Base-by-base conservation (phyloP, 2,113 vertebrate species). In the Pavo muticus region DNA sequence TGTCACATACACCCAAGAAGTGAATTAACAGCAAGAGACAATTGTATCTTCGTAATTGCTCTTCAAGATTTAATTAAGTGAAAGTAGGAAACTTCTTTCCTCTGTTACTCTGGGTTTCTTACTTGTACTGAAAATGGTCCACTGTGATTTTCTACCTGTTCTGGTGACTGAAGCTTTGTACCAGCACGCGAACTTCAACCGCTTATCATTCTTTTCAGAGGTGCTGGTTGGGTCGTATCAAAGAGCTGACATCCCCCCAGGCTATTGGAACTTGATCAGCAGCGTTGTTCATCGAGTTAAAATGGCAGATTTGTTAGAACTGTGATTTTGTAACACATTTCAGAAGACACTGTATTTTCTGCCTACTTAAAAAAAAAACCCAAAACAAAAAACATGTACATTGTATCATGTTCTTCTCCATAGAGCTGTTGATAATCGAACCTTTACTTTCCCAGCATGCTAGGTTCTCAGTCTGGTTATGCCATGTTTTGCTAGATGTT, bases 181-280 rank as follows among this genome's bases (percentile, higher is more conserved):
- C 17, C 48, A 72, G 30, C 35, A 18, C 15, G 61, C 47, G 78
- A 83, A 73, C 40, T 87, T 83, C 35, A 85, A 70, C 75, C 65
- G 75, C 2, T 0, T 42, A n/a, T 32, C 65, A 67, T 79, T 91
- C 68, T 92, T 94, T 88, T 30, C 56, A 77, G 69, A 87, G 63
- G 12, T 75, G 18, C 59, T 85, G 15, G 32, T 69, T 48, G 19
- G 72, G 18, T 71, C 88, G 35, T 72, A 68, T 74, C 77, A 57
- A 40, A 88, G 68, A 83, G 71, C 9, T 57, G 47, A 76, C 52
- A 87, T 88, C 29, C 37, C 59, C 42, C 54, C 83, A 91, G 64
- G 90, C 48, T 94, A 60, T 11, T 92, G 68, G 81, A 92, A 16
- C 47, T 92, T 84, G 69, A 42, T 88, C 61, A 92, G n/a, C 60